These are phyloP conservation scores for Drosophila neocordata DNA, from an alignment of 1,140 invertebrate species.

Conservation along the genomic window DNA sequence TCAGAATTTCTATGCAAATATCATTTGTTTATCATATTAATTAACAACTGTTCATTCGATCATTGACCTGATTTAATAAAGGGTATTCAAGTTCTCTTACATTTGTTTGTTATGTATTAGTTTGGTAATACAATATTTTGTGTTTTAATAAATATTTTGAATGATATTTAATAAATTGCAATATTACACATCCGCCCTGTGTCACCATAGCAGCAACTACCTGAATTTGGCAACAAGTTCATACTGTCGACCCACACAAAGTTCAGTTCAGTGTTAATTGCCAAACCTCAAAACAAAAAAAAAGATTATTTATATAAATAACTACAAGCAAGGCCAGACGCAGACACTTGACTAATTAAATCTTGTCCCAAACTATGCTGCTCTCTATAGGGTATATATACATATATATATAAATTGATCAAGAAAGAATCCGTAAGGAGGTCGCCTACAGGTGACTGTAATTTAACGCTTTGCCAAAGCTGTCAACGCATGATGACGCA, in stretches of 20 bases:
- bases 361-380: conserved; percentile 60
- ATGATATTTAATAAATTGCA: background rate
- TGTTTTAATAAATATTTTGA: conserved; percentile 21
- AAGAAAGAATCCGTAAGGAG: conserved; percentile 30
- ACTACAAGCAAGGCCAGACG: conserved; percentile 60
- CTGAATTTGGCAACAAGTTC: conserved; percentile 43
- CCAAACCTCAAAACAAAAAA: conserved; percentile 57
- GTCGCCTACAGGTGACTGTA: conserved; percentile 67
- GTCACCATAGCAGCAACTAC: conserved; percentile 27
- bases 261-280: conserved; percentile 74
- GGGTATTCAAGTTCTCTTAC: background rate
- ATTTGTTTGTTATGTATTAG: background rate
- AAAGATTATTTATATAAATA: conserved; percentile 23
- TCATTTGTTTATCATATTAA: too few relatives aligned
- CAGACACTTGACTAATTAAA: conserved; percentile 67
- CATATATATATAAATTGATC: conserved; percentile 42
- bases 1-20: too few relatives aligned
- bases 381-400: conserved; percentile 25
- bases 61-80: background rate
- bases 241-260: conserved; percentile 49
- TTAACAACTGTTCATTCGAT: too few relatives aligned
- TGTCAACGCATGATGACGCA: conserved; percentile 63
- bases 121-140: conserved; percentile 16
- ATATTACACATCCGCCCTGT: conserved; percentile 56
- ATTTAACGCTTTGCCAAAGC: conserved; percentile 56